A percentile compares a stretch with the other conserved stretches of the same genome.
These are phyloP conservation scores for Lepidochrysops patricia DNA, from an alignment of 2,888 invertebrate genomes.

Conservation along the genomic window DNA sequence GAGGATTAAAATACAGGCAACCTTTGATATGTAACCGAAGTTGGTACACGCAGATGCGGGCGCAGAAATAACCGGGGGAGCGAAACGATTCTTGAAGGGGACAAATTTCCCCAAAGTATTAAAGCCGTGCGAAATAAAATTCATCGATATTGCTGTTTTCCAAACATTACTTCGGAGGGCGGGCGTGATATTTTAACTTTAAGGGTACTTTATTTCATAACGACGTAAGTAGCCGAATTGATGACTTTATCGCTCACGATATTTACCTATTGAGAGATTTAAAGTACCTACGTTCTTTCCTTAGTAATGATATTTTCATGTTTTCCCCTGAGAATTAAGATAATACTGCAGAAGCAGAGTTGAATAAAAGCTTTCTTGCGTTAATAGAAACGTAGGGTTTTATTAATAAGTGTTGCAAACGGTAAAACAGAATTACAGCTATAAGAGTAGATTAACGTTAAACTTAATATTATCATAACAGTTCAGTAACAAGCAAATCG, in stretches of 20 bases:
- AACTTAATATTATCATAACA: no score
- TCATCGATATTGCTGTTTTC: slow-evolving; percentile 56
- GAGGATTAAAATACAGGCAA: slow-evolving; percentile 47
- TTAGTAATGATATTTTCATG: not conserved
- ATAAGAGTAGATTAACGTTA: not conserved
- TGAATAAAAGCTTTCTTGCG: not conserved
- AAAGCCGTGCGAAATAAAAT: slow-evolving; percentile 63
- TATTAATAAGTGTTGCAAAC: not conserved
- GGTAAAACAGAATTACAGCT: not conserved
- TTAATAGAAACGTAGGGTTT: not conserved
- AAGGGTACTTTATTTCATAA: slow-evolving; percentile 13
- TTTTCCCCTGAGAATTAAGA: not conserved
- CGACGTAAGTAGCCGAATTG: slow-evolving; percentile 9
- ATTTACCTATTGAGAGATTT: not conserved
- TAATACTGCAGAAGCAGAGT: not conserved
- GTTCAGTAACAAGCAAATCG: no score
- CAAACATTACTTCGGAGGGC: slow-evolving; percentile 34
- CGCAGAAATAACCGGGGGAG: slow-evolving; percentile 62
- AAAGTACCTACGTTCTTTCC: not conserved
- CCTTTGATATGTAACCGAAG: slow-evolving; percentile 58
- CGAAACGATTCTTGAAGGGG: slow-evolving; percentile 47
- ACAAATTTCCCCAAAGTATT: slow-evolving; percentile 60
- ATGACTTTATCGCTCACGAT: slow-evolving; percentile 11
- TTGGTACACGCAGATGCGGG: slow-evolving; percentile 61
- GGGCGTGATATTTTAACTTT: slow-evolving; percentile 23